A percentile compares a stretch with the other conserved stretches of the same genome.
These are phyloP conservation scores for Galago senegalensis DNA, from an alignment of 2,797 vertebrate species.

Conservation along the genomic window DNA sequence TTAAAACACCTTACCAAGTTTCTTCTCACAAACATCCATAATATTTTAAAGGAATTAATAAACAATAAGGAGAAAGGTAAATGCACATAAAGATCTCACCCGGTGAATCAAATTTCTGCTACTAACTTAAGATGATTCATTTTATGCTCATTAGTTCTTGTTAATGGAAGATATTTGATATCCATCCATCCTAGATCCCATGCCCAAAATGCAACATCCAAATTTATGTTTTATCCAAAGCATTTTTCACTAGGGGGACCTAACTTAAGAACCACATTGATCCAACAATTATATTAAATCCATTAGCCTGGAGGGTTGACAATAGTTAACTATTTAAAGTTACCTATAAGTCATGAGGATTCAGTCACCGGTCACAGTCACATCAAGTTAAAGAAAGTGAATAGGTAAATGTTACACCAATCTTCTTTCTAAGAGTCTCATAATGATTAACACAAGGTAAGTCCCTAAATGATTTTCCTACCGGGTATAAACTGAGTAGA, in stretches of 20 bases:
- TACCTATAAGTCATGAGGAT: neutral
- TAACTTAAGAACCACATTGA: neutral
- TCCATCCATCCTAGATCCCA: neutral
- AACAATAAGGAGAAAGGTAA: neutral
- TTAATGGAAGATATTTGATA: neutral
- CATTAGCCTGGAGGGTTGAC: neutral
- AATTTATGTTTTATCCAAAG: neutral
- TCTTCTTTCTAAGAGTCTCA: neutral
- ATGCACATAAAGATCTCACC: accelerated
- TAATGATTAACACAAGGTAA: neutral
- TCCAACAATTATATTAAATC: neutral
- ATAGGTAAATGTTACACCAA: accelerated
- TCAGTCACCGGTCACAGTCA: neutral
- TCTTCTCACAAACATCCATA: neutral
- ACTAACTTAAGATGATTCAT: neutral
- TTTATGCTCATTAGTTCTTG: neutral
- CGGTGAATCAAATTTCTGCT: neutral
- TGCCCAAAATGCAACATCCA: neutral
- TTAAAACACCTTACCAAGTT: neutral
- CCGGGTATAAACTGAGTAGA: neutral
- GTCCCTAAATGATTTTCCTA: neutral
- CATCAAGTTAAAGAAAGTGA: neutral
- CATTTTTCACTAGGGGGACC: neutral
- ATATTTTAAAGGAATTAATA: neutral
- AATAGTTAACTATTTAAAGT: neutral